phyloP scores from a whole-genome alignment of 2,888 invertebrate genomes.

The Drosophila paracracens region DNA sequence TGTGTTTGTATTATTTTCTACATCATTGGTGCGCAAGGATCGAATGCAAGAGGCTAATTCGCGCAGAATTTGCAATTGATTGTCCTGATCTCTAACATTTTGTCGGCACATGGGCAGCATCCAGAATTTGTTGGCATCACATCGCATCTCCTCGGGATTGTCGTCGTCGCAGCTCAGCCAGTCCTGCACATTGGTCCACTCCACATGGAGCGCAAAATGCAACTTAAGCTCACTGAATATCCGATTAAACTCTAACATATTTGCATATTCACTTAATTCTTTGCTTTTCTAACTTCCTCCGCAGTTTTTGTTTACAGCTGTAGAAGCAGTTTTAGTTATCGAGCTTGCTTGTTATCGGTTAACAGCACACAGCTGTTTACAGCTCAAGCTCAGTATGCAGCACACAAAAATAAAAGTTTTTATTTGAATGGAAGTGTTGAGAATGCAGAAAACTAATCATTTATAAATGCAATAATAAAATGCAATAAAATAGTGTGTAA shows the following conservation, averaged over 20 bases:
- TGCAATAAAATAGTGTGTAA: neutral
- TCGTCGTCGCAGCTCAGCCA: conserved; percentile 55
- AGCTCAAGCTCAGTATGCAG: conserved; percentile 12
- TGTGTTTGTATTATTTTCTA: conserved; percentile 60
- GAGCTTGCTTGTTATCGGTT: conserved; percentile 11
- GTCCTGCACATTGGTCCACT: conserved; percentile 80
- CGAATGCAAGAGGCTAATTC: conserved; percentile 81
- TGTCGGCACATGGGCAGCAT: conserved; percentile 58
- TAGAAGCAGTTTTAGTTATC: neutral
- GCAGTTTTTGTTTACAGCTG: conserved; percentile 19
- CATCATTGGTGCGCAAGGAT: conserved; percentile 58
- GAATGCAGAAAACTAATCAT: neutral
- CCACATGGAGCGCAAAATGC: conserved; percentile 65
- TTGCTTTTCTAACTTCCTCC: neutral
- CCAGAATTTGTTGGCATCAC: conserved; percentile 56
- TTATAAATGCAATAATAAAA: neutral
- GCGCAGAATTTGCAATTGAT: conserved; percentile 68
- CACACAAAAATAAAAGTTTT: neutral
- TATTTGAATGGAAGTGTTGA: too few species aligned
- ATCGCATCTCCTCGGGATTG: conserved; percentile 39
- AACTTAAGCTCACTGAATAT: conserved; percentile 77
- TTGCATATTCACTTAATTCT: neutral
- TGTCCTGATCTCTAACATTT: conserved; percentile 62
- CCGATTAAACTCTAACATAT: conserved; percentile 79
- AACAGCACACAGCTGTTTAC: conserved; percentile 25